Percentiles rank a stretch among this genome's conserved stretches.
phyloP scores from a whole-genome alignment of 2,888 invertebrate species.

The Drosophila melanosoma region DNA sequence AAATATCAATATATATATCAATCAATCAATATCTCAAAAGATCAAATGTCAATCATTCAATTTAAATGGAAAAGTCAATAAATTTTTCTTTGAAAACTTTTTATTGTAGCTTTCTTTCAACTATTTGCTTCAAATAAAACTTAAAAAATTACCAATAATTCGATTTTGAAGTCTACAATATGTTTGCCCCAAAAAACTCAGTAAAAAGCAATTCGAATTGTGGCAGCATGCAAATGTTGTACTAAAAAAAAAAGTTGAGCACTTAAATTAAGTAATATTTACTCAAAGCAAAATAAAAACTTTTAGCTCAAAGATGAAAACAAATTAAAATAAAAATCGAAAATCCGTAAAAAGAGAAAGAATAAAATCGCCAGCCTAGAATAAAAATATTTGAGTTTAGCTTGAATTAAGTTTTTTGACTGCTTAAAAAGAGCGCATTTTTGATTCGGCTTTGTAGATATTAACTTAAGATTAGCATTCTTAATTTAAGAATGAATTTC shows the following conservation, averaged over 20 bases:
- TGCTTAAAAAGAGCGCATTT: not conserved
- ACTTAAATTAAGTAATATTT: not conserved
- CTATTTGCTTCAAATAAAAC: not conserved
- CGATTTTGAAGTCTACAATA: not conserved
- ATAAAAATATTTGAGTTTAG: not conserved
- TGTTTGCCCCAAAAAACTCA: not conserved
- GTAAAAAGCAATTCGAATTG: not conserved
- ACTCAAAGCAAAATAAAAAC: not conserved
- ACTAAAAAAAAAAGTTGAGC: not conserved
- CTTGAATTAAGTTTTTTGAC: not conserved
- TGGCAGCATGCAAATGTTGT: not conserved
- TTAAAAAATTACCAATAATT: not conserved
- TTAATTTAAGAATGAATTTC: not conserved
- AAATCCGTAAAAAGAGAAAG: not conserved
- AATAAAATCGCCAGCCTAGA: not conserved
- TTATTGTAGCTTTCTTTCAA: not conserved
- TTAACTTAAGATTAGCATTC: not conserved
- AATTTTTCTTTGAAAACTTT: not conserved
- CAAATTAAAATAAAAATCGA: not conserved
- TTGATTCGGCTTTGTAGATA: not conserved
- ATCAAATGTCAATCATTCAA: not conserved
- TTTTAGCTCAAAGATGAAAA: not conserved
- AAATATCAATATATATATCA: no score
- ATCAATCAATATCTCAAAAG: not conserved
- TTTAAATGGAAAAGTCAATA: not conserved